These are phyloP conservation scores for Monochamus alternatus DNA, from an alignment of 2,888 invertebrate genomes.

Conservation along the genomic window DNA sequence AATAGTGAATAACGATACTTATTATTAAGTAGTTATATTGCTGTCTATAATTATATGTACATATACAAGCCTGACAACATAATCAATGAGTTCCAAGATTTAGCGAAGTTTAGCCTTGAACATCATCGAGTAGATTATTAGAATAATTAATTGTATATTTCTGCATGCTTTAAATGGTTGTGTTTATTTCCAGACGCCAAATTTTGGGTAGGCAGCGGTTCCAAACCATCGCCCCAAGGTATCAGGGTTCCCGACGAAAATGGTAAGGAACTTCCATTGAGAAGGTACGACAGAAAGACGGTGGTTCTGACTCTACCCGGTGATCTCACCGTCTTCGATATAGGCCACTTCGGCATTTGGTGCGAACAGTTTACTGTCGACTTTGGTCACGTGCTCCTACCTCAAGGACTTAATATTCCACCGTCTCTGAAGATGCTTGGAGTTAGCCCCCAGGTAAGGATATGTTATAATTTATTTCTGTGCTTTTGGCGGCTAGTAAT, in stretches of 20 bases:
- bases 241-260: slow-evolving; percentile 93
- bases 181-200: slow-evolving; percentile 82
- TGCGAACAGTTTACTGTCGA: slow-evolving; percentile 94
- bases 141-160: not conserved
- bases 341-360: slow-evolving; percentile 95
- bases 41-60: too few relatives aligned
- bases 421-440: slow-evolving; percentile 95
- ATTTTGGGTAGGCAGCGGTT: slow-evolving; percentile 93
- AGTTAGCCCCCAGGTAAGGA: slow-evolving; percentile 91
- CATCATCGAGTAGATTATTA: too few relatives aligned
- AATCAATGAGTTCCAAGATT: too few relatives aligned
- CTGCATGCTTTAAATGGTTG: slow-evolving; percentile 3
- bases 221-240: slow-evolving; percentile 87
- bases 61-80: too few relatives aligned
- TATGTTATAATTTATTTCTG: not conserved
- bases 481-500: not conserved
- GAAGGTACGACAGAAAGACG: slow-evolving; percentile 88
- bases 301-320: slow-evolving; percentile 91
- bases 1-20: too few relatives aligned
- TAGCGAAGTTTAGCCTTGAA: too few relatives aligned
- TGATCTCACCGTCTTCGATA: slow-evolving; percentile 92
- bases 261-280: slow-evolving; percentile 85
- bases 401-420: slow-evolving; percentile 85
- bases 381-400: slow-evolving; percentile 90
- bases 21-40: too few relatives aligned